Evolutionary conservation across 2,113 vertebrate species (phyloP), one percentile per base, ranked within the genome.

Genomic region (Antechinus flavipes): DNA sequence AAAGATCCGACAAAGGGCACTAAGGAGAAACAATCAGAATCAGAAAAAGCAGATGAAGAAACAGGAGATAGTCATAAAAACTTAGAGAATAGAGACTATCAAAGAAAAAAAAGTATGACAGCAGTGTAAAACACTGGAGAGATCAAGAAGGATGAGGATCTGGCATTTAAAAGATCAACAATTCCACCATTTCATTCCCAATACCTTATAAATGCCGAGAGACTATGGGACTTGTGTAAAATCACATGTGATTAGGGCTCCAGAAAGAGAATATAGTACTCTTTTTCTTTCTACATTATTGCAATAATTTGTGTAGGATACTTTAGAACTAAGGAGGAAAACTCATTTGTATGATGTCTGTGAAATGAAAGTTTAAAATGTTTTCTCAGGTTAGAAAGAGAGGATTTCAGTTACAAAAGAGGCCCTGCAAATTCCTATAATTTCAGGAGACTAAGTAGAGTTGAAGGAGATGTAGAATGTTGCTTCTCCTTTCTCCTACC

Each of bases 381-480:
- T 76, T 95, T 93, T 94, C 22, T 93, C 76, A 96, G n/a, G 30
- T 68, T 76, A 94, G 35, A 55, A 5, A 52, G 9, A 56, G 42
- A 93, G 46, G 94, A 61, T 89, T 61, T 58, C 6, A 1, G 68
- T 46, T 22, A 90, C 24, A 91, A 95, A 94, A 93, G 2, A 96
- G 93, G 89, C 19, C 84, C 92, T 26, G 27, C 55, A 90, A 68
- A 52, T 35, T 49, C 96, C 50, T 93, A 90, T 95, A 49, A 93
- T 89, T n/a, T 30, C 42, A 84, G 23, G 89, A 92, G 5, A 46
- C 10, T 94, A 96, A 46, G n/a, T 53, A 90, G 94, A 96, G 42
- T 55, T 89, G 93, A 42, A 96, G 93, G 96, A 93, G 1, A 54
- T 84, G 8, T 26, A 93, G 93, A 76, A 58, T 23, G 55, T 42